Conservation (phyloP, 2,888 invertebrate genomes). For the Piscicola geometra region DNA sequence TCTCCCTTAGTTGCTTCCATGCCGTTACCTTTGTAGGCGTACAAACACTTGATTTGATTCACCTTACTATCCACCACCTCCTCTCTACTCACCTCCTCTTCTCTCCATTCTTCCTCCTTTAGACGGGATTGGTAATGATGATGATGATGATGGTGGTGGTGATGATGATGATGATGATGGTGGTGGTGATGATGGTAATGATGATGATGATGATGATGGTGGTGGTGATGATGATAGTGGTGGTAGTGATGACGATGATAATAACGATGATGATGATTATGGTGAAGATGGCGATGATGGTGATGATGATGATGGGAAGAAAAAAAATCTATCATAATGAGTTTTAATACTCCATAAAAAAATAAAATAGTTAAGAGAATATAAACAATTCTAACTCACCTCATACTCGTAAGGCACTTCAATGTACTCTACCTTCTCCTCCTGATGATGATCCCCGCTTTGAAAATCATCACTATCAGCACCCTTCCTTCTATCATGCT, state of each 20-base stretch:
- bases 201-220: constrained; percentile 27
- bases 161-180: constrained; percentile 32
- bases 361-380: neutral
- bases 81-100: constrained; percentile 77
- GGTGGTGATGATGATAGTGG: constrained; percentile 26
- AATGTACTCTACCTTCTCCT: constrained; percentile 53
- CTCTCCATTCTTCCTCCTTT: constrained; percentile 71
- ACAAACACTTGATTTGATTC: constrained; percentile 74
- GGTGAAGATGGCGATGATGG: neutral
- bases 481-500: neutral
- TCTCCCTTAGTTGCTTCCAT: constrained; percentile 87
- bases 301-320: neutral
- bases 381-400: constrained; percentile 48
- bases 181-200: neutral
- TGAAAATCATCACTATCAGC: neutral
- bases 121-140: constrained; percentile 48
- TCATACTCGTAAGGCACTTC: constrained; percentile 84
- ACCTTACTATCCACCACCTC: constrained; percentile 79
- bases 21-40: constrained; percentile 86
- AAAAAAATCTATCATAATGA: too few relatives aligned
- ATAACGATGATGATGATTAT: constrained; percentile 18
- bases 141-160: constrained; percentile 25
- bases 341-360: too few relatives aligned
- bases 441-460: constrained; percentile 34
- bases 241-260: constrained; percentile 25